Evolutionary conservation across 2,888 invertebrate genomes (phyloP), one percentile per base, ranked within the genome.

Genomic region (Cantharis rufa): DNA sequence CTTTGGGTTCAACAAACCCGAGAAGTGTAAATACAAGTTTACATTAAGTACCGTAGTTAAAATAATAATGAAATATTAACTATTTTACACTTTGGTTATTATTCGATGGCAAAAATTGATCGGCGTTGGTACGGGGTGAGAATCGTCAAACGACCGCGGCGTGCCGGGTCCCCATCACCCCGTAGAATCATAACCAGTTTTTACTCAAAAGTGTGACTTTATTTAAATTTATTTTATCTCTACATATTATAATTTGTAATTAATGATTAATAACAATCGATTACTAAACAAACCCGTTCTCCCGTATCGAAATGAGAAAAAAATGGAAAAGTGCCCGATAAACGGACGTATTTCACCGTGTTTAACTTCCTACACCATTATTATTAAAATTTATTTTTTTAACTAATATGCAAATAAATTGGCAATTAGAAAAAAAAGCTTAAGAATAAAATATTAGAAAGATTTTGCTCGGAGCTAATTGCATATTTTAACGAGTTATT

Each of bases 31-130:
- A 76, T 78, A 78, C 32, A 72, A 75, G 70, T 73, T 78, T 78
- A 73, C 72, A 75, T 78, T 78, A 72, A 78, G 75, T 78, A 78
- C 78, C 78, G 73, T 78, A 75, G 78, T 78, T 78, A 75, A 78
- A 75, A 75, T 73, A 77, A 77, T 77, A 77, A 48, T 48, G n/a
- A 77, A 77, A 75, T 77, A 77, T 75, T 69, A 72, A 64, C 70
- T 78, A 78, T 75, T 78, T 78, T 78, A 78, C 72, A 75, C 72
- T 62, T 61, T 32, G 72, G n/a, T 48, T 75, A 72, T 75, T 73
- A 78, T 75, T 75, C 75, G 75, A 75, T 48, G 48, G 48, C 75
- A 73, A 70, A 68, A 75, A 78, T 78, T 78, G 75, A 78, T 78
- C 68, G 70, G 73, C 18, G 32, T 62, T 62, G 73, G n/a, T n/a